Conservation (phyloP, 2,888 invertebrate genomes). For the Tenthredo notha region DNA sequence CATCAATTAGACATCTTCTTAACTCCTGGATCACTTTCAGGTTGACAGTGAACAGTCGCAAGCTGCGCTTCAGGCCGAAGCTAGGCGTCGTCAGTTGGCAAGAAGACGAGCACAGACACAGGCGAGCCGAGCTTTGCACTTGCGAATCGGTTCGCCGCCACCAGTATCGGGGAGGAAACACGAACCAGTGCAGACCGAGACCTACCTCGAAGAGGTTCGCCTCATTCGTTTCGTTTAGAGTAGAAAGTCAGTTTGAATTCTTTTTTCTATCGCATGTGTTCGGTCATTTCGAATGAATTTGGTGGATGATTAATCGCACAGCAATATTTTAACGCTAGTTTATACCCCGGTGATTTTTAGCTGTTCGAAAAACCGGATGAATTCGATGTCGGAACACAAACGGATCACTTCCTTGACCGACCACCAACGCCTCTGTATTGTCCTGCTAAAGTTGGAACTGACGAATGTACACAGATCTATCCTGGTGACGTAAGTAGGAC, state of each 20-base stretch:
- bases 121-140: slow-evolving; percentile 78
- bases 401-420: slow-evolving; percentile 91
- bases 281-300: neutral
- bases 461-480: slow-evolving; percentile 91
- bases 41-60: slow-evolving; percentile 80
- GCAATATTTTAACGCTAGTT: neutral
- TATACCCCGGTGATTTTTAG: slow-evolving; percentile 70
- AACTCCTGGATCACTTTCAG: slow-evolving; percentile 59
- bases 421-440: slow-evolving; percentile 90
- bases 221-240: slow-evolving; percentile 14
- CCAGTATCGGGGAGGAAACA: slow-evolving; percentile 91
- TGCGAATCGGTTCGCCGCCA: slow-evolving; percentile 86
- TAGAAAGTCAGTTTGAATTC: slow-evolving; percentile 29
- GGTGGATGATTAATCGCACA: neutral
- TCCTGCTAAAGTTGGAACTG: slow-evolving; percentile 89
- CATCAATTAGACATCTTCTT: neutral
- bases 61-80: slow-evolving; percentile 82
- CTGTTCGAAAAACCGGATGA: slow-evolving; percentile 88
- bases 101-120: slow-evolving; percentile 85
- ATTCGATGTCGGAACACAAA: slow-evolving; percentile 90
- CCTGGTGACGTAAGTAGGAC: slow-evolving; percentile 91
- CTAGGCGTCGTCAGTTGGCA: slow-evolving; percentile 87
- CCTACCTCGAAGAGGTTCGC: slow-evolving; percentile 90
- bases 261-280: slow-evolving; percentile 11
- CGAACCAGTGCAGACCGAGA: slow-evolving; percentile 93